Evolutionary conservation across 2,797 vertebrate genomes (phyloP), one percentile per base, ranked within the genome.

Genomic region (Miichthys miiuy): DNA sequence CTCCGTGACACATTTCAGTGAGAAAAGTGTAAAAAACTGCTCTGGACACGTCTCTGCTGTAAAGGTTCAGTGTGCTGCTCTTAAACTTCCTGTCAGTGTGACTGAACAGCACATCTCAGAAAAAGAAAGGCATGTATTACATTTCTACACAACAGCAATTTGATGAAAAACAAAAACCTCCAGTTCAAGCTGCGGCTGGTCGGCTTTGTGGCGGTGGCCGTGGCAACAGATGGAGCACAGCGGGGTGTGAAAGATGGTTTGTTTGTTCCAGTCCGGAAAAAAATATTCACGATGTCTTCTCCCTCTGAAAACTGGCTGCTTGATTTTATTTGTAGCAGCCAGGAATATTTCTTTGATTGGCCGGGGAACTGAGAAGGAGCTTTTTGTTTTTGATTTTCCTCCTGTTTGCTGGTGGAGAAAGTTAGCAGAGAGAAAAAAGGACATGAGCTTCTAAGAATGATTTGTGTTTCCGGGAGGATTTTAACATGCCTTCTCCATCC

Each of bases 161-260:
- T 79, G 72, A 85, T 70, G 76, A 48, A 61, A 79, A 63, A 54
- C 76, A 48, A 61, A 79, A 63, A 54, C 13, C 46, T 74, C n/a
- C 56, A 21, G 38, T 78, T 82, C 69, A 68, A 38, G 60, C 62
- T 42, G 65, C 2, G 9, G 69, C 57, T n/a, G 64, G 20, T 73
- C 13, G 13, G 61, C 80, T 75, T 64, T 72, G 70, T 71, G 71
- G 60, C 27, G 12, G 50, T 63, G 47, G 55, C 76, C 38, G 46
- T 60, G 78, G 71, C 72, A 88, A 79, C 85, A 90, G 80, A 88
- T 88, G 82, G 81, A 81, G 72, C 85, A 71, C 85, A 74, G 85
- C 68, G 0, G 78, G 75, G 72, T 23, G 47, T 47, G 73, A 81
- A 75, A 56, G 69, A 82, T 75, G 56, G 42, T 78, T 72, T 65